Base-by-base conservation (phyloP, 2,113 vertebrate species). In the Hepsetus odoe region DNA sequence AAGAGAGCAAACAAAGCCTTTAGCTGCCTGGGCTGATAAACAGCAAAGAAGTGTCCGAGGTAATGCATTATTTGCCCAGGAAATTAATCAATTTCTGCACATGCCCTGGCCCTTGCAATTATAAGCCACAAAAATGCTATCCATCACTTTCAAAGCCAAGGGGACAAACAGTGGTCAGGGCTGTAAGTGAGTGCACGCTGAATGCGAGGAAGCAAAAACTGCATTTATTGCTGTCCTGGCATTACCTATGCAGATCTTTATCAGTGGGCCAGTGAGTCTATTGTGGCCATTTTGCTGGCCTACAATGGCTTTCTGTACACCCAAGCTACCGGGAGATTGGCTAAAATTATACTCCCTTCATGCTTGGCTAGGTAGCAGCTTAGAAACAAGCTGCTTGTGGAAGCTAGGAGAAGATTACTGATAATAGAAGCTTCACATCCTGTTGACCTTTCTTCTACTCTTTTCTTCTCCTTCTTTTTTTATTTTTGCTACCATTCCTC, bases 231-330 rank as follows among this genome's bases (percentile, higher is more conserved):
- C 87, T 90, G 89, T 74, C 78, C 89, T 86, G 85, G 87, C 88
- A 90, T 92, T 92, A 89, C 89, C 88, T 89, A 91, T 92, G 91
- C 92, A 92, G 92, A 94, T 94, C 90, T 90, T 92, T 92, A 94
- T 94, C 92, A 79, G 80, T 83, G 72, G 86, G 86, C 87, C 89
- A 75, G 82, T 87, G 85, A 88, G 86, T 90, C 89, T 83, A 91
- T 93, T 94, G 92, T 93, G 89, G 79, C 87, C 85, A 87, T 91
- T 92, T 92, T 91, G 87, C 91, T 85, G 75, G 76, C 83, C 87
- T 89, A 92, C 91, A 91, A 92, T 92, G 85, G 87, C 84, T 91
- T 89, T 89, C 88, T 89, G 88, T 92, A 88, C 88, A 90, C 86
- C 88, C 88, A 86, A 88, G 89, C 91, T 91, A 89, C 82, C 84